Evolutionary conservation across 2,797 vertebrate species (phyloP).

Genomic region (Tenualosa thibaudeaui): DNA sequence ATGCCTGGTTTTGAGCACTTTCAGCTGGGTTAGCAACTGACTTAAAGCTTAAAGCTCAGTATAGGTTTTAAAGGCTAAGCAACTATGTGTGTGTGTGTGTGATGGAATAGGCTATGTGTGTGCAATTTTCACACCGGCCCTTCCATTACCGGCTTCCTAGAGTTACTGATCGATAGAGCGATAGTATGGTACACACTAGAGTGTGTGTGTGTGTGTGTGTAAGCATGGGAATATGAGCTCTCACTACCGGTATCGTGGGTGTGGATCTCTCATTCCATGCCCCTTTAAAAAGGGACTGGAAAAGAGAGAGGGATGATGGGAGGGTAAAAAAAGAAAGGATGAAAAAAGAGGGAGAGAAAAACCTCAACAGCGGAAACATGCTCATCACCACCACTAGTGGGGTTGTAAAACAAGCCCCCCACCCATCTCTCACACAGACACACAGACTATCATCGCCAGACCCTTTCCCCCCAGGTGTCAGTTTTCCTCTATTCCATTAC

Average conservation of each 20-base stretch:
- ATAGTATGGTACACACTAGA: conserved; percentile 23
- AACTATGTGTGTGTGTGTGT: conserved; percentile 1
- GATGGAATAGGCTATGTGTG: neutral
- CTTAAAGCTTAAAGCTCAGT: neutral
- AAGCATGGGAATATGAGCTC: conserved; percentile 68
- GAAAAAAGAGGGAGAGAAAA: conserved; percentile 6
- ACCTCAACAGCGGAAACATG: conserved; percentile 37
- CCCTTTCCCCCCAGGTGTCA: conserved; percentile 41
- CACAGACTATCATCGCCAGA: conserved; percentile 47
- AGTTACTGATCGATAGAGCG: conserved; percentile 27
- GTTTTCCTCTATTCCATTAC: conserved; percentile 56
- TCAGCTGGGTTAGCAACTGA: neutral
- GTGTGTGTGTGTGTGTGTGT: conserved; percentile 55
- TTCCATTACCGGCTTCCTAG: conserved; percentile 46
- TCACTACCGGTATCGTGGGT: conserved; percentile 58
- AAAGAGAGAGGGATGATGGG: neutral
- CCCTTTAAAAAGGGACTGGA: conserved; percentile 31
- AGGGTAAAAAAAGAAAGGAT: neutral
- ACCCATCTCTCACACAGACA: conserved; percentile 52
- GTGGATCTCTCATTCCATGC: conserved; percentile 59
- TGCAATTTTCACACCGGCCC: conserved; percentile 17
- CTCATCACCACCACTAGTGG: conserved; percentile 44
- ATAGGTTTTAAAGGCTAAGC: neutral
- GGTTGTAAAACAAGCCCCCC: conserved; percentile 39
- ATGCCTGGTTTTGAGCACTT: neutral